Conservation (phyloP, 1,140 invertebrate genomes). For the Hylaeus anthracinus region DNA sequence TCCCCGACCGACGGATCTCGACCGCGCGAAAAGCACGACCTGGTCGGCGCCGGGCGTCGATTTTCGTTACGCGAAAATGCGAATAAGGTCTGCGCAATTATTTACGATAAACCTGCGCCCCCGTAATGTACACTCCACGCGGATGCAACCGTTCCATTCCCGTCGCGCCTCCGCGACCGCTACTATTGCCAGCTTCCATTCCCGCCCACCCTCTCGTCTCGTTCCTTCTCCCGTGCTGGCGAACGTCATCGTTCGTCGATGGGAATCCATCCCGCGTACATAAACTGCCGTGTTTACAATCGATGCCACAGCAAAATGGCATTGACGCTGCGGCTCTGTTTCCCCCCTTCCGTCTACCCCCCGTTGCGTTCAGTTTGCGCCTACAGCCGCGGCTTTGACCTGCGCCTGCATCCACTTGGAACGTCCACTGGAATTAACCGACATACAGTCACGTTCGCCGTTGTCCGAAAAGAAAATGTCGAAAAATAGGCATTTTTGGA, state of each 20-base stretch:
- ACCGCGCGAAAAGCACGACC: constrained; percentile 27
- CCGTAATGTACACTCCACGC: constrained; percentile 19
- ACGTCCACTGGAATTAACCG: constrained; percentile 7
- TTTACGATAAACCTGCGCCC: constrained; percentile 73
- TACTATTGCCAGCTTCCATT: background rate
- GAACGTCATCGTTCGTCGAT: constrained; percentile 57
- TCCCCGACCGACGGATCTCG: constrained; percentile 34
- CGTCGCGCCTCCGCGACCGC: background rate
- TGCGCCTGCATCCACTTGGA: constrained; percentile 46
- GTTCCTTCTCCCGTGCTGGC: background rate
- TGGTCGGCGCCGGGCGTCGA: constrained; percentile 7
- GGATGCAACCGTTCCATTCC: background rate
- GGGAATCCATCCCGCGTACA: constrained; percentile 45
- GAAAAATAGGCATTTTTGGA: no score
- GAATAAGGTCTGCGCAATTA: constrained; percentile 72
- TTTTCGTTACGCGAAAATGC: constrained; percentile 71
- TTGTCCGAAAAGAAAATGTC: no score
- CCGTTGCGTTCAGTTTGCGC: background rate
- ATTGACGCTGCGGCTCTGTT: constrained; percentile 7
- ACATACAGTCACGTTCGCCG: constrained; percentile 4
- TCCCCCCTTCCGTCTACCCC: background rate
- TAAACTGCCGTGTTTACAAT: constrained; percentile 68
- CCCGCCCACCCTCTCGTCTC: constrained; percentile 1
- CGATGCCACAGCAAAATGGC: constrained; percentile 41
- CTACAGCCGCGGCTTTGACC: background rate